These are phyloP conservation scores for Chaetophractus vellerosus DNA, from an alignment of 2,797 vertebrate genomes.

Conservation along the genomic window DNA sequence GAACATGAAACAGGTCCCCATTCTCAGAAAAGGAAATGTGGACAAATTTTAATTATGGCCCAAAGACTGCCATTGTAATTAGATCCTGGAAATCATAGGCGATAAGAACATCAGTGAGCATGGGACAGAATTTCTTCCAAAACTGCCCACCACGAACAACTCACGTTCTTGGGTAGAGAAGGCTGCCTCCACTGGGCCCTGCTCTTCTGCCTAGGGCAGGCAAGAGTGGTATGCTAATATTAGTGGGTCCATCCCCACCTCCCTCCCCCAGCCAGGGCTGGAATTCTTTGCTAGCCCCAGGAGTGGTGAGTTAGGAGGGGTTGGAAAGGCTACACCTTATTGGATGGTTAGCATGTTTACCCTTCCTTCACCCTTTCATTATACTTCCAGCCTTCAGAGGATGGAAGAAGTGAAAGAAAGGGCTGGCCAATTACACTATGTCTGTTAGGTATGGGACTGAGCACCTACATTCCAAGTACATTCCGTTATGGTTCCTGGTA, in stretches of 20 bases:
- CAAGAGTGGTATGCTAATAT: neutral
- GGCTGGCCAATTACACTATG: neutral
- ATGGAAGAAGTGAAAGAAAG: neutral
- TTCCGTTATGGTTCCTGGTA: neutral
- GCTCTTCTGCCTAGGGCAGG: neutral
- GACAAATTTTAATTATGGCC: conserved; percentile 41
- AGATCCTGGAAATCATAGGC: neutral
- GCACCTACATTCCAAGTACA: neutral
- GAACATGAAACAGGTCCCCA: conserved; percentile 37
- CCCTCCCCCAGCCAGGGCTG: neutral
- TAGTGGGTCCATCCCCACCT: neutral
- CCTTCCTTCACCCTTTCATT: conserved; percentile 9
- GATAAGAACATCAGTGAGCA: neutral
- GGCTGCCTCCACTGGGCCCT: neutral
- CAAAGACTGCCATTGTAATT: neutral
- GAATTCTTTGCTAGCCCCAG: neutral
- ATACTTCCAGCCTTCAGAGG: neutral
- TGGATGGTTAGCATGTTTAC: neutral
- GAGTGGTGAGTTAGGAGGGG: neutral
- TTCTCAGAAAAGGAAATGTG: conserved; percentile 46
- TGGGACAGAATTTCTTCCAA: neutral
- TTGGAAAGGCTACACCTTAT: neutral
- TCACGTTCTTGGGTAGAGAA: neutral
- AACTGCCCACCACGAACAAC: neutral
- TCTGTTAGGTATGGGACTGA: neutral